Evolutionary conservation across 1,140 invertebrate species (phyloP).

Genomic region (Anadara kagoshimensis): DNA sequence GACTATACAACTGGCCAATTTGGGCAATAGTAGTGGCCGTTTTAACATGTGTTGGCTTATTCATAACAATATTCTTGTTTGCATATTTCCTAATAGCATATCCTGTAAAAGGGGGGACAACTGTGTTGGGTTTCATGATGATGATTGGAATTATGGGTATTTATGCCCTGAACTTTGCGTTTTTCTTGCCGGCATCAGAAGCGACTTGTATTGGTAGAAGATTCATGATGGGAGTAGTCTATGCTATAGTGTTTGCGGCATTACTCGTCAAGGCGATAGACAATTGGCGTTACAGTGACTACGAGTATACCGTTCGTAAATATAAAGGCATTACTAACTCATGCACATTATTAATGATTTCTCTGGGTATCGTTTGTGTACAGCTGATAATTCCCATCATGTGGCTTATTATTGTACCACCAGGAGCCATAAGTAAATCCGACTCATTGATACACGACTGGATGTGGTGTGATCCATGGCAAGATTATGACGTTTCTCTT

Average conservation of each 20-base stretch:
- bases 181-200: conserved; percentile 72
- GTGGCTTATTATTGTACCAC: conserved; percentile 61
- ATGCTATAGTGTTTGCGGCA: conserved; percentile 73
- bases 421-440: conserved; percentile 44
- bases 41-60: conserved; percentile 66
- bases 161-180: conserved; percentile 76
- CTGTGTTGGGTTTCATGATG: conserved; percentile 74
- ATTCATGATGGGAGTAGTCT: conserved; percentile 72
- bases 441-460: conserved; percentile 52
- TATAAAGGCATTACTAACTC: conserved; percentile 65
- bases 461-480: conserved; percentile 64
- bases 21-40: conserved; percentile 71
- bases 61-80: conserved; percentile 70
- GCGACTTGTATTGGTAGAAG: conserved; percentile 72
- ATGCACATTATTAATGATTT: conserved; percentile 70
- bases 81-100: conserved; percentile 74
- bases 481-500: conserved; percentile 73
- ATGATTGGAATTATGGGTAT: conserved; percentile 75
- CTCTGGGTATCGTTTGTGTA: conserved; percentile 71
- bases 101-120: conserved; percentile 73
- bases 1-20: conserved; percentile 61
- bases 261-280: conserved; percentile 75
- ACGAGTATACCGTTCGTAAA: conserved; percentile 51
- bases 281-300: conserved; percentile 68
- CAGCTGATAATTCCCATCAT: conserved; percentile 69